Conservation (phyloP, 2,113 vertebrate species). For the Xenopus borealis region DNA sequence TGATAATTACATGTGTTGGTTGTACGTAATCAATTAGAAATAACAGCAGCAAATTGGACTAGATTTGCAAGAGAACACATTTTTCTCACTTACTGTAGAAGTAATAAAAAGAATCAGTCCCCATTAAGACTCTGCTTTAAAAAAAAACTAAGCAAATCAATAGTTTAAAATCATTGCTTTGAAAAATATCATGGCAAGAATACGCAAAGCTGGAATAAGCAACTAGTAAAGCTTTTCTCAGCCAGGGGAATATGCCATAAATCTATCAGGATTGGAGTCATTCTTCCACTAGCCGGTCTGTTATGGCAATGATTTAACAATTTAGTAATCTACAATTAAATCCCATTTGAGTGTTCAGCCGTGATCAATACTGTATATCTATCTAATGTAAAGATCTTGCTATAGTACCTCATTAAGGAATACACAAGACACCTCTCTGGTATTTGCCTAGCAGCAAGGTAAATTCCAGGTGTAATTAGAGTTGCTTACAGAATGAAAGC, state of each 20-base stretch:
- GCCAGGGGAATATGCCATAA: slow-evolving; percentile 14
- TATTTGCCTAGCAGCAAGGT: neutral
- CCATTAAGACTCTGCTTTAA: slow-evolving; percentile 50
- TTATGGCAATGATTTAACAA: neutral
- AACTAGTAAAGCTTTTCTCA: slow-evolving; percentile 15
- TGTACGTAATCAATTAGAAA: slow-evolving; percentile 43
- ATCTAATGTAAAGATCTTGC: neutral
- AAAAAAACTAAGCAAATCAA: slow-evolving; percentile 11
- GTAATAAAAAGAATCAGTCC: slow-evolving; percentile 61
- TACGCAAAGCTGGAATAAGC: neutral
- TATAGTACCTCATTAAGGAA: neutral
- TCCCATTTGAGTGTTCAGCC: slow-evolving; percentile 7
- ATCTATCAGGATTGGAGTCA: neutral
- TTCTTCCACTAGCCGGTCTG: neutral
- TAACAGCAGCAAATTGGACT: slow-evolving; percentile 42
- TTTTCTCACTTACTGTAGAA: slow-evolving; percentile 53
- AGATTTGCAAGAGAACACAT: slow-evolving; percentile 50
- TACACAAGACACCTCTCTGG: neutral
- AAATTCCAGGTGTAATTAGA: neutral
- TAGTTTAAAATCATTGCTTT: slow-evolving; percentile 1
- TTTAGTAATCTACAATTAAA: neutral
- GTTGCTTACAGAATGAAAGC: neutral
- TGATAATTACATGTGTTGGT: slow-evolving; percentile 37
- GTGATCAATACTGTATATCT: neutral
- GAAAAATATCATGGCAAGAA: slow-evolving; percentile 3